Evolutionary conservation across 1,140 invertebrate genomes (phyloP).

Genomic region (Drosophila sucinea): DNA sequence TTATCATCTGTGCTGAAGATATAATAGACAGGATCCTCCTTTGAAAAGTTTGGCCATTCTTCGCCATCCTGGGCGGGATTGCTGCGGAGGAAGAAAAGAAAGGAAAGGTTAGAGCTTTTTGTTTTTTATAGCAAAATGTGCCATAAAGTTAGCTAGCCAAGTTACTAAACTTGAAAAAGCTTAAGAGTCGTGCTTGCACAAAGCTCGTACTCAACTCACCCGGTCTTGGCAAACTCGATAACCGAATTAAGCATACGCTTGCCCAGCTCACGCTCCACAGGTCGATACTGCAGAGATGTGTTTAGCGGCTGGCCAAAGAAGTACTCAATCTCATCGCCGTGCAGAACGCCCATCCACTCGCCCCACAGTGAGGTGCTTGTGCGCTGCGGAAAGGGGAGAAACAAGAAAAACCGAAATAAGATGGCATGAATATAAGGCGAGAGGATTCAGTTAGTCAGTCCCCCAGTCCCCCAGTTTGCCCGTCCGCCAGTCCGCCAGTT

Average conservation of each 20-base stretch:
- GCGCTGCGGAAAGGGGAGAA: constrained; percentile 86
- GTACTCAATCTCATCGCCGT: constrained; percentile 98
- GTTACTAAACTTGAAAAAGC: constrained; percentile 16
- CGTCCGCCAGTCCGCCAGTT: constrained; percentile 25
- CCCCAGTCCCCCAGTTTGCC: constrained; percentile 6
- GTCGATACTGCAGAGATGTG: constrained; percentile 91
- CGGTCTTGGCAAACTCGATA: constrained; percentile 92
- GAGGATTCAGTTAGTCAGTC: constrained; percentile 18
- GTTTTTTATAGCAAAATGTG: constrained; percentile 26
- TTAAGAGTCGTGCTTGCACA: not conserved
- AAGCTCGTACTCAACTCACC: constrained; percentile 86
- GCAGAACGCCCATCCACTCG: constrained; percentile 98
- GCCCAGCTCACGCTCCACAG: constrained; percentile 92
- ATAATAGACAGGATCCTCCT: constrained; percentile 93
- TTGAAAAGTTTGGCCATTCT: constrained; percentile 95
- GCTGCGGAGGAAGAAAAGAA: constrained; percentile 83
- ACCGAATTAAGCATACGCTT: constrained; percentile 93
- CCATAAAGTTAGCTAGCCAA: constrained; percentile 26
- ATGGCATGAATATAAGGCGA: constrained; percentile 10
- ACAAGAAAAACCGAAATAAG: constrained; percentile 14
- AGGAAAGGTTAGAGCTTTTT: constrained; percentile 26
- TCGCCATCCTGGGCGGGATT: constrained; percentile 91
- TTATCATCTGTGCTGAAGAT: constrained; percentile 91
- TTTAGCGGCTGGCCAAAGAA: constrained; percentile 97
- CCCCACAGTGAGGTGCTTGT: constrained; percentile 96